These are phyloP conservation scores for Bhutanitis thaidina DNA, from an alignment of 2,888 invertebrate species.

Conservation along the genomic window DNA sequence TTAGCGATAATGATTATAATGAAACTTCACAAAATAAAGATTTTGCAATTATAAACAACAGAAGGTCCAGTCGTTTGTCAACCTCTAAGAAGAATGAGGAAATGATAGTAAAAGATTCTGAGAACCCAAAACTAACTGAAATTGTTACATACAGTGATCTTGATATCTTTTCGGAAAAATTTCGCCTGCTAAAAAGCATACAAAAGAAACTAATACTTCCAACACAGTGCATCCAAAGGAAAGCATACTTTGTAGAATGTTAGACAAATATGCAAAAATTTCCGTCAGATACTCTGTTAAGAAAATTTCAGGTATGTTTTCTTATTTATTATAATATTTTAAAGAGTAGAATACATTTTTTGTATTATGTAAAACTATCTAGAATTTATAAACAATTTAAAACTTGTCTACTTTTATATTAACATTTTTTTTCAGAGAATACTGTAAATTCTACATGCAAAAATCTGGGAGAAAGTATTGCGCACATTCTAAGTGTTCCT, in stretches of 20 bases:
- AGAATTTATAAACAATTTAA: no score
- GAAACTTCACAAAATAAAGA: not conserved
- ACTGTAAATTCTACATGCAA: slow-evolving; percentile 33
- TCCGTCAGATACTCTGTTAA: slow-evolving; percentile 30
- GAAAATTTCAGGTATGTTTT: slow-evolving; percentile 46
- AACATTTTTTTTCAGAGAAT: slow-evolving; percentile 42
- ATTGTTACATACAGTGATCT: slow-evolving; percentile 37
- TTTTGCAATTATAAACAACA: not conserved
- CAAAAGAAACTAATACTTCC: slow-evolving; percentile 2
- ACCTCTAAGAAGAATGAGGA: not conserved
- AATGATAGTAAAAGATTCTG: not conserved
- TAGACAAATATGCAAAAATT: slow-evolving; percentile 48
- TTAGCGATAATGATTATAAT: not conserved
- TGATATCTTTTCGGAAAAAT: slow-evolving; percentile 32
- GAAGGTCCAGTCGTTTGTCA: slow-evolving; percentile 3
- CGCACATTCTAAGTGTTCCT: slow-evolving; percentile 36
- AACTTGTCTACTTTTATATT: no score
- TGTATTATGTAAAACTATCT: no score
- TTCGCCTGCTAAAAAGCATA: not conserved
- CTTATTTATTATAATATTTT: not conserved
- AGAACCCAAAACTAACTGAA: slow-evolving; percentile 1
- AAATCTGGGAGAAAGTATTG: slow-evolving; percentile 43
- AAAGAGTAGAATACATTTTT: no score
- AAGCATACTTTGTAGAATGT: slow-evolving; percentile 51
- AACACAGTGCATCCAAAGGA: slow-evolving; percentile 27